Evolutionary conservation across 2,888 invertebrate species (phyloP).

Genomic region (Onthophagus sagittarius): DNA sequence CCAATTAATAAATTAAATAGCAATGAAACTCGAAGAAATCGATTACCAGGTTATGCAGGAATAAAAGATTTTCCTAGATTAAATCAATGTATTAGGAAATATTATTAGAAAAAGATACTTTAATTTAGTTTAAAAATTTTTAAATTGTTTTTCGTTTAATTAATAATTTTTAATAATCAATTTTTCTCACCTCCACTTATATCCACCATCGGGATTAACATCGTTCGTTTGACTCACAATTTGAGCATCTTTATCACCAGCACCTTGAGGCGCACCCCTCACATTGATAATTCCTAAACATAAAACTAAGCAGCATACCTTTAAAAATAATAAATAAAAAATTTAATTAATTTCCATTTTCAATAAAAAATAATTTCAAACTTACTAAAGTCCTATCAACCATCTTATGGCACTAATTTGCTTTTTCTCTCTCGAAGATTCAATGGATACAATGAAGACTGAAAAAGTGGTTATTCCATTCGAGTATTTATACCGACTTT

Average conservation of each 20-base stretch:
- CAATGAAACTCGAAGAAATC: too few species aligned
- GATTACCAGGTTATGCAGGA: too few species aligned
- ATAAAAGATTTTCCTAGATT: too few species aligned
- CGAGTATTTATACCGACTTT: neutral
- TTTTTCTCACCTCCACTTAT: slow-evolving; percentile 61
- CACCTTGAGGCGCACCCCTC: slow-evolving; percentile 56
- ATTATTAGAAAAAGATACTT: too few species aligned
- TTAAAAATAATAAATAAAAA: neutral
- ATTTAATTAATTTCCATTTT: too few species aligned
- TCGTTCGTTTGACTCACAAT: slow-evolving; percentile 70
- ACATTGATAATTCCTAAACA: slow-evolving; percentile 33
- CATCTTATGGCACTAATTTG: slow-evolving; percentile 1
- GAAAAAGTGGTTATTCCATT: neutral
- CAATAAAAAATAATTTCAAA: neutral
- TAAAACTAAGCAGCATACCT: slow-evolving; percentile 18
- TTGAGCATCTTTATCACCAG: slow-evolving; percentile 53
- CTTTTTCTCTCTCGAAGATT: neutral
- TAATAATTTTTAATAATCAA: neutral
- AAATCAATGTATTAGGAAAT: too few species aligned
- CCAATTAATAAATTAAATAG: too few species aligned
- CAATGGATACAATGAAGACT: neutral
- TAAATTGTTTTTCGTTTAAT: neutral
- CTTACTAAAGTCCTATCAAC: neutral
- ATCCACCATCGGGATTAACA: slow-evolving; percentile 68
- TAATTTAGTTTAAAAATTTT: too few species aligned